phyloP scores from a whole-genome alignment of 1,140 invertebrate species.

The Scaptomyza montana region DNA sequence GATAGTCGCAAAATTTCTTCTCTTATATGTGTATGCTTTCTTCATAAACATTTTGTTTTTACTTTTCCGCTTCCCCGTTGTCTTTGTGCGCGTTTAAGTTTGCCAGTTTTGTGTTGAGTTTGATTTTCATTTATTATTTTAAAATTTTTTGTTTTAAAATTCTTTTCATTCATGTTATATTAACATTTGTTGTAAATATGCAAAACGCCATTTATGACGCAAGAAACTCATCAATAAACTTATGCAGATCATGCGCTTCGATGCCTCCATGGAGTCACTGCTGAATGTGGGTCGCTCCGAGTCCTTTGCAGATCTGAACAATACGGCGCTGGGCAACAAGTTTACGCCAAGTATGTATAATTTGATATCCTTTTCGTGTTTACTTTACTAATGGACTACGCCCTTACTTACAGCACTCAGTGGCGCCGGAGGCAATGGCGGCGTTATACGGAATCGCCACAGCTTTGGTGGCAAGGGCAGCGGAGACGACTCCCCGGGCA shows the following conservation, averaged over 20 bases:
- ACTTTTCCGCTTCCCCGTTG: conserved; percentile 8
- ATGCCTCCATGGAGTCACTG: conserved; percentile 90
- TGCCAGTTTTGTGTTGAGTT: conserved; percentile 43
- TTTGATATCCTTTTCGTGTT: conserved; percentile 5
- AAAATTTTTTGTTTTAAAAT: conserved; percentile 46
- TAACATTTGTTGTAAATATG: conserved; percentile 57
- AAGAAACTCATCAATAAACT: conserved; percentile 80
- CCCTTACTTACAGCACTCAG: conserved; percentile 49
- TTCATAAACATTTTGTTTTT: conserved; percentile 10
- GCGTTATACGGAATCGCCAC: conserved; percentile 73
- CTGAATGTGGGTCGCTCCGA: conserved; percentile 90
- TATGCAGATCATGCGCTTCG: conserved; percentile 90
- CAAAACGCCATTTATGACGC: conserved; percentile 61
- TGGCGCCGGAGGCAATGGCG: conserved; percentile 30
- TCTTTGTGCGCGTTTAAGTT: conserved; percentile 58
- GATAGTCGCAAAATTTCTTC: conserved; percentile 16
- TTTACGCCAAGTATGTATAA: conserved; percentile 65
- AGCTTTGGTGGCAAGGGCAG: conserved; percentile 81
- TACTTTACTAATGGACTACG: conserved; percentile 10
- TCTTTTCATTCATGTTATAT: conserved; percentile 64
- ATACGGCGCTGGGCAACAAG: conserved; percentile 76
- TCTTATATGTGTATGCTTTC: conserved; percentile 23
- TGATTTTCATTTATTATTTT: conserved; percentile 33
- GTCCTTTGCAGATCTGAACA: conserved; percentile 92
- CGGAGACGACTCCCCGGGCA: conserved; percentile 84